Evolutionary conservation across 2,888 invertebrate genomes (phyloP).

Genomic region (Helicoverpa assulta): DNA sequence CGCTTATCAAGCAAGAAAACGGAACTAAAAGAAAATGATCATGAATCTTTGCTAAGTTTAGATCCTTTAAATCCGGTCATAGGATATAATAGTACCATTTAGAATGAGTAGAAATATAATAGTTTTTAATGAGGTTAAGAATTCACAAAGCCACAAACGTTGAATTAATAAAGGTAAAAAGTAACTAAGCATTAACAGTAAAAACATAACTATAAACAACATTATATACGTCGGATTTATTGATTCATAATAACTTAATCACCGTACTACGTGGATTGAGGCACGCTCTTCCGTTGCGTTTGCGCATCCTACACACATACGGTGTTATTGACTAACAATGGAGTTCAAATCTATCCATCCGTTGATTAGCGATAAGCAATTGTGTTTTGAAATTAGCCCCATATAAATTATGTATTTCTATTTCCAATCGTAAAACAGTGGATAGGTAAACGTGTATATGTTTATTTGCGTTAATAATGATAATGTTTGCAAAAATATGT

Average conservation of each 20-base stretch:
- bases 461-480: neutral
- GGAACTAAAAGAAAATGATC: neutral
- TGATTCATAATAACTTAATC: conserved; percentile 54
- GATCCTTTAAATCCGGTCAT: neutral
- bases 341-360: no score
- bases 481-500: neutral
- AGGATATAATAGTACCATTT: no score
- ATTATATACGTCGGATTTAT: conserved; percentile 25
- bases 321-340: conserved; percentile 32
- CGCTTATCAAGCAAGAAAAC: neutral
- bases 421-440: no score
- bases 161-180: neutral
- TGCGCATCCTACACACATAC: conserved; percentile 45
- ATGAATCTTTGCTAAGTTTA: neutral
- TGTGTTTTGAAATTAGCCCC: no score
- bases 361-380: no score
- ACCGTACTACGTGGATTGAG: conserved; percentile 46
- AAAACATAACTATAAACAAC: conserved; percentile 10
- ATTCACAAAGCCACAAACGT: neutral
- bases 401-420: no score
- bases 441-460: no score
- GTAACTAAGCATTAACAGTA: neutral
- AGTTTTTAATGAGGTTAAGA: neutral
- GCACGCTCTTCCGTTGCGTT: conserved; percentile 36
- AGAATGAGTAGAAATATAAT: no score